Conservation (phyloP, 2,888 invertebrate genomes). For the Synergus laeviventris region DNA sequence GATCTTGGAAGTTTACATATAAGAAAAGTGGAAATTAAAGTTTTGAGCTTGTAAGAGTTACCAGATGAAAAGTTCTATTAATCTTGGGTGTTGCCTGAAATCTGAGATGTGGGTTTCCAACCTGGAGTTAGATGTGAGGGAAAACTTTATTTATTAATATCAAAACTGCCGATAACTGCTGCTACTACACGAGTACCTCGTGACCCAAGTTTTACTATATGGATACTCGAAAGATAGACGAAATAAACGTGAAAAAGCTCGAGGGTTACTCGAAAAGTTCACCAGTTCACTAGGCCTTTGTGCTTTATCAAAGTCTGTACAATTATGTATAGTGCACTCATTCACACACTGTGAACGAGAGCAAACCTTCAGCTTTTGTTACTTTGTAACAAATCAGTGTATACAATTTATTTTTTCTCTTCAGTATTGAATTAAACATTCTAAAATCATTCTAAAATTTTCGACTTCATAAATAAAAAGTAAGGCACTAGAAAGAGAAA, state of each 20-base stretch:
- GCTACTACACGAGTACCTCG: neutral
- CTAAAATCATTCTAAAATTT: no score
- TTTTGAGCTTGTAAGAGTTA: neutral
- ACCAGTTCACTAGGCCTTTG: slow-evolving; percentile 33
- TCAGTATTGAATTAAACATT: no score
- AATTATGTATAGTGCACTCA: slow-evolving; percentile 29
- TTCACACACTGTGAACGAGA: slow-evolving; percentile 16
- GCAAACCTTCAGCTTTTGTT: neutral
- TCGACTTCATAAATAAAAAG: no score
- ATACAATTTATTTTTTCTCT: neutral
- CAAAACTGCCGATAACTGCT: slow-evolving; percentile 43
- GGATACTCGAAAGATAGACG: slow-evolving; percentile 32
- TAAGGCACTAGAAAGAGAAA: no score
- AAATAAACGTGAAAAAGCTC: slow-evolving; percentile 30
- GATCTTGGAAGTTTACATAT: neutral
- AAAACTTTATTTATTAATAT: slow-evolving; percentile 51
- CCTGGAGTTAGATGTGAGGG: slow-evolving; percentile 41
- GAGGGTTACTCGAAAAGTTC: slow-evolving; percentile 26
- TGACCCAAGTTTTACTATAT: neutral
- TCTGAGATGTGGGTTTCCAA: slow-evolving; percentile 32
- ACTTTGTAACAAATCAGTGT: no score
- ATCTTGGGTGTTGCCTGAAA: slow-evolving; percentile 34
- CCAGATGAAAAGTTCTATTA: slow-evolving; percentile 47
- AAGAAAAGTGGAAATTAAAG: neutral
- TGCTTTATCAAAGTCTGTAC: slow-evolving; percentile 24